A percentile compares a stretch with the other conserved stretches of the same genome.
phyloP scores from a whole-genome alignment of 1,140 invertebrate genomes.

The Atta colombica region DNA sequence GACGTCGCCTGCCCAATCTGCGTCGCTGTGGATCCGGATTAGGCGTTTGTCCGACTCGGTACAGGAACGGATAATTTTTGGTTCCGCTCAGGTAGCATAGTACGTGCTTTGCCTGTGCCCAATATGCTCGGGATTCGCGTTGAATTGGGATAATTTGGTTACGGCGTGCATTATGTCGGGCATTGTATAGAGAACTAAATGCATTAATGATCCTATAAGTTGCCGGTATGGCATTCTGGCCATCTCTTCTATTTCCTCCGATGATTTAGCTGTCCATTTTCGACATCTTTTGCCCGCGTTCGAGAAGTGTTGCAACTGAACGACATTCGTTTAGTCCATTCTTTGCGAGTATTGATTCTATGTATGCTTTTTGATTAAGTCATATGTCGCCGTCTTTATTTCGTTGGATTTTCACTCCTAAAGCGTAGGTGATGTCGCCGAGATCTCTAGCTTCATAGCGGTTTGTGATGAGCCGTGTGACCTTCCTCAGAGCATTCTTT shows the following conservation, averaged over 20 bases:
- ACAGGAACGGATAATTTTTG: neutral
- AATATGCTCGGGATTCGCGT: neutral
- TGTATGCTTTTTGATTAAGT: neutral
- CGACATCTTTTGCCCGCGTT: neutral
- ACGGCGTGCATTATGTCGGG: neutral
- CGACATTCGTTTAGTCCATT: neutral
- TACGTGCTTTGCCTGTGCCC: neutral
- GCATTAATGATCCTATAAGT: neutral
- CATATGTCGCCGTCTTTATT: neutral
- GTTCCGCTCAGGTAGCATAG: neutral
- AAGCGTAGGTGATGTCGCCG: neutral
- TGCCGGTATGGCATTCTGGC: neutral
- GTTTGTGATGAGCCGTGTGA: neutral
- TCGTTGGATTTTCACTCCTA: neutral
- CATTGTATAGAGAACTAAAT: neutral
- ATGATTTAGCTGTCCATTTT: neutral
- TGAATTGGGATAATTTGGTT: neutral
- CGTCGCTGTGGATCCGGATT: neutral
- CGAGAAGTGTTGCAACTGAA: neutral
- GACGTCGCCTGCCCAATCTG: neutral
- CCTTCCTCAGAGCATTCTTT: fast-evolving
- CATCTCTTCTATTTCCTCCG: neutral
- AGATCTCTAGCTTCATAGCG: neutral
- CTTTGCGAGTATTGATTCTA: neutral
- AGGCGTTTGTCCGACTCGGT: neutral